These are phyloP conservation scores for Lysandra coridon DNA, from an alignment of 2,888 invertebrate species.

Conservation along the genomic window DNA sequence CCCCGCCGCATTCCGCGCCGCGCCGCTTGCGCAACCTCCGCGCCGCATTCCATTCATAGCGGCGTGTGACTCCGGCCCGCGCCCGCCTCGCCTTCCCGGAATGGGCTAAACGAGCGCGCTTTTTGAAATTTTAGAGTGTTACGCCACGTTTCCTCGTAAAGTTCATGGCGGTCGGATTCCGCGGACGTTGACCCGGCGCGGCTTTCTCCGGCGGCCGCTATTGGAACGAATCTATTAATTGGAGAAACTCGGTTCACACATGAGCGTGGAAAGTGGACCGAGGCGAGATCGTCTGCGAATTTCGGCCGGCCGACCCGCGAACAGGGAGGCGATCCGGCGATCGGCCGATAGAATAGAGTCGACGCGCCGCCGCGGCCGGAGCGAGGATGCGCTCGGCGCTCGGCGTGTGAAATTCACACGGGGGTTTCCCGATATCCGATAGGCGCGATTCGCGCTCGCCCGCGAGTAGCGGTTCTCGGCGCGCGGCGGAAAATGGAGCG, in stretches of 20 bases:
- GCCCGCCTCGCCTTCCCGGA: constrained; percentile 57
- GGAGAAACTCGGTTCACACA: constrained; percentile 80
- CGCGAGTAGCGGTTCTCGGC: constrained; percentile 30
- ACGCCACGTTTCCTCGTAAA: constrained; percentile 75
- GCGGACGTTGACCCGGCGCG: constrained; percentile 73
- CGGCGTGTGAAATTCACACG: constrained; percentile 43
- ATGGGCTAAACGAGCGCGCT: constrained; percentile 62
- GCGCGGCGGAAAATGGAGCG: constrained; percentile 28
- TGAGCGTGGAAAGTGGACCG: constrained; percentile 76
- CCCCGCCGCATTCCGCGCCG: constrained; percentile 52
- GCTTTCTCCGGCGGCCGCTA: constrained; percentile 79
- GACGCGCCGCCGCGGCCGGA: constrained; percentile 24
- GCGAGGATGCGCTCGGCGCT: constrained; percentile 34
- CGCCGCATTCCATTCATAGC: constrained; percentile 79
- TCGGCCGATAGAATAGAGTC: constrained; percentile 33
- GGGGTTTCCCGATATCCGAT: constrained; percentile 44
- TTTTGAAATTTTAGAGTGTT: constrained; percentile 75
- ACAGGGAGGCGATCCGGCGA: constrained; percentile 25
- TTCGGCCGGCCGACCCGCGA: constrained; percentile 3
- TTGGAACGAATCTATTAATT: constrained; percentile 81
- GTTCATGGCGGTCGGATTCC: constrained; percentile 74
- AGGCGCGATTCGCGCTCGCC: constrained; percentile 35
- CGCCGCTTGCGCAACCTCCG: constrained; percentile 75
- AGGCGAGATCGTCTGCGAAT: constrained; percentile 35
- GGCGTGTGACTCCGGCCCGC: constrained; percentile 47